These are phyloP conservation scores for Andrena marginata DNA, from an alignment of 2,888 invertebrate species.

Conservation along the genomic window DNA sequence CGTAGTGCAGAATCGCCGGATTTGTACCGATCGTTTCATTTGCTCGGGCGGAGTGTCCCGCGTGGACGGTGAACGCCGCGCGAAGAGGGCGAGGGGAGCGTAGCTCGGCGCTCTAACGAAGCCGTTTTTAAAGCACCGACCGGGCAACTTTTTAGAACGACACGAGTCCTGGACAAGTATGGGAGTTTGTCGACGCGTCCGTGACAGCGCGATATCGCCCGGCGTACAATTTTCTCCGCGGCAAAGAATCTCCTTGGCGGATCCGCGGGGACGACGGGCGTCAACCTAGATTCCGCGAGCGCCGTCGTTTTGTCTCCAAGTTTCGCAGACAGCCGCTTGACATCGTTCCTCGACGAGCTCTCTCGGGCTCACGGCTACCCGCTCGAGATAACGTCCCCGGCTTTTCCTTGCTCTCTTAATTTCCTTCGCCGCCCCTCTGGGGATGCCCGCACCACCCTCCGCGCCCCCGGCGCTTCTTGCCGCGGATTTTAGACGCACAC, in stretches of 20 bases:
- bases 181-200: constrained; percentile 27
- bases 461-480: constrained; percentile 49
- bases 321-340: constrained; percentile 64
- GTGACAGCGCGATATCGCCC: constrained; percentile 36
- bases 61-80: background rate
- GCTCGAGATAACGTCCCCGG: constrained; percentile 49
- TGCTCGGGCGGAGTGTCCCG: background rate
- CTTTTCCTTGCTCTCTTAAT: constrained; percentile 69
- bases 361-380: constrained; percentile 38
- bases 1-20: background rate
- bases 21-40: constrained; percentile 11
- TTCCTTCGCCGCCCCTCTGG: constrained; percentile 55
- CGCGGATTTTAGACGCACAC: constrained; percentile 52
- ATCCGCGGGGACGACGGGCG: constrained; percentile 55
- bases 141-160: constrained; percentile 38
- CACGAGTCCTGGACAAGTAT: constrained; percentile 18
- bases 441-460: constrained; percentile 23
- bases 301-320: constrained; percentile 64
- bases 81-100: background rate
- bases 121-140: constrained; percentile 26
- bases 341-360: constrained; percentile 54
- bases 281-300: constrained; percentile 61
- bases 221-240: constrained; percentile 45
- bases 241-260: constrained; percentile 49
- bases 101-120: constrained; percentile 26